These are phyloP conservation scores for Pipistrellus nathusii DNA, from an alignment of 2,797 vertebrate species.

Conservation along the genomic window DNA sequence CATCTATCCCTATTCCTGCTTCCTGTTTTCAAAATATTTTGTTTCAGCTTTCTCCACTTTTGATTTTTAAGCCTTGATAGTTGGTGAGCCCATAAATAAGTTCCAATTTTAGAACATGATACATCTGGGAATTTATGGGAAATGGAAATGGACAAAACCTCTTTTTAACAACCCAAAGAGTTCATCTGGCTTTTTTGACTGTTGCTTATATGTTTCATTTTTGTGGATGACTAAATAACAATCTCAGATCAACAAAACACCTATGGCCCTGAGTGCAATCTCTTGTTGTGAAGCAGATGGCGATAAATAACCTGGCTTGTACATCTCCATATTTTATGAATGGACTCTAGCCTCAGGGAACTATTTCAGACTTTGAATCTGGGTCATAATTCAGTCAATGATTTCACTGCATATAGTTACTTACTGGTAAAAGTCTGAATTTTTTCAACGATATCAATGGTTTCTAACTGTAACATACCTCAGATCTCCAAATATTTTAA, in stretches of 20 bases:
- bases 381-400: constrained; percentile 27
- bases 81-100: constrained; percentile 18
- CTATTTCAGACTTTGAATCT: neutral
- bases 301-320: constrained; percentile 33
- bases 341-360: constrained; percentile 21
- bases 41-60: constrained; percentile 42
- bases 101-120: constrained; percentile 44
- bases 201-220: constrained; percentile 39
- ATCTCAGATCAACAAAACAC: constrained; percentile 49
- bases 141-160: constrained; percentile 49
- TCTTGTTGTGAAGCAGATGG: constrained; percentile 1
- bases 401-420: neutral
- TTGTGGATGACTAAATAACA: constrained; percentile 35
- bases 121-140: constrained; percentile 58
- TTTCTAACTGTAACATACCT: neutral
- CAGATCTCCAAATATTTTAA: constrained; percentile 20
- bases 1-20: neutral
- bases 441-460: neutral
- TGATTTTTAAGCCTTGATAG: constrained; percentile 54
- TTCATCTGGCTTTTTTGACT: constrained; percentile 38
- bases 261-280: neutral
- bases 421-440: constrained; percentile 23
- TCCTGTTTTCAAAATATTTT: constrained; percentile 59
- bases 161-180: constrained; percentile 34
- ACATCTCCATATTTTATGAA: constrained; percentile 67